Conservation (phyloP, 2,797 vertebrate genomes). For the Rachycentron canadum region DNA sequence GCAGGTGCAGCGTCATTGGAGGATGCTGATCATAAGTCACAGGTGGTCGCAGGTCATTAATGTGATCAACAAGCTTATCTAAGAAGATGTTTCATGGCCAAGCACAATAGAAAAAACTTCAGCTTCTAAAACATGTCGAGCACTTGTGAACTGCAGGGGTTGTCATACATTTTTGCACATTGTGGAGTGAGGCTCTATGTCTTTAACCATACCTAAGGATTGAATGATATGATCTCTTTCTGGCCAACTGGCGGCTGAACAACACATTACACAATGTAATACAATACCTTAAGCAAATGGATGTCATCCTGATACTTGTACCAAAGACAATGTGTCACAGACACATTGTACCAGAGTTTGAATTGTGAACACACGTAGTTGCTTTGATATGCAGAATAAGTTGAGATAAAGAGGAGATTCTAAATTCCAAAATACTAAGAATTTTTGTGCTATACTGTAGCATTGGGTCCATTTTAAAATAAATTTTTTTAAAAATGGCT, state of each 20-base stretch:
- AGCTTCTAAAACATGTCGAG: conserved; percentile 26
- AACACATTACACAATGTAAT: no score
- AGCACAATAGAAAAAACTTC: conserved; percentile 31
- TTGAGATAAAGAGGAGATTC: not conserved
- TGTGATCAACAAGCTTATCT: conserved; percentile 55
- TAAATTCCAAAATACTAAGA: not conserved
- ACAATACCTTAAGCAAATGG: no score
- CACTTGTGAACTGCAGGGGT: conserved; percentile 36
- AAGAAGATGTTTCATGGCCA: conserved; percentile 51
- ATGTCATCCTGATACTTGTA: not conserved
- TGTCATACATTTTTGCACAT: conserved; percentile 2
- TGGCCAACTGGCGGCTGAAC: conserved; percentile 22
- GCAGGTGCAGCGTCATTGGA: conserved; percentile 1
- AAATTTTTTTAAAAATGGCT: not conserved
- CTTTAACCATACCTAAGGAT: conserved; percentile 38
- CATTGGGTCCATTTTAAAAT: not conserved
- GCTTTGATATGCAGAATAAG: not conserved
- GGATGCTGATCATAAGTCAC: conserved; percentile 39
- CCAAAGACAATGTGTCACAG: not conserved
- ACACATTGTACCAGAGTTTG: not conserved
- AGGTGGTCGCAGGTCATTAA: conserved; percentile 35
- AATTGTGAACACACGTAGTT: not conserved
- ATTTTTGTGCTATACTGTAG: not conserved
- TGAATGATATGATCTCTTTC: conserved; percentile 30
- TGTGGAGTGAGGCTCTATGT: conserved; percentile 15